Conservation (phyloP, 1,140 invertebrate genomes). For the Drosophila lini region DNA sequence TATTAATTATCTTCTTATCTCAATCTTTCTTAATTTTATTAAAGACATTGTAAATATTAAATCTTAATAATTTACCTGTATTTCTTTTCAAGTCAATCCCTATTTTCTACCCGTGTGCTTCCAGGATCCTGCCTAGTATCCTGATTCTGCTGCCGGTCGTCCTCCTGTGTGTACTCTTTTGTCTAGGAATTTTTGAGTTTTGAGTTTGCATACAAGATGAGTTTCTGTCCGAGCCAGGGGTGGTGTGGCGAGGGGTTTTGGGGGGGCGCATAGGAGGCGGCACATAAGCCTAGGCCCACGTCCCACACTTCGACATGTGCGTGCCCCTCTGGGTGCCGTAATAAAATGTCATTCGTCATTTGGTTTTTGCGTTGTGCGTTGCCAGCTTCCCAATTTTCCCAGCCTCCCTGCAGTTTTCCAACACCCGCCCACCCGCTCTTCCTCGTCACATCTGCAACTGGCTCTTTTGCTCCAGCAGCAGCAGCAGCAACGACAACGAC, state of each 20-base stretch:
- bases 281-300: conserved; percentile 26
- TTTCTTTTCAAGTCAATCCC: neutral
- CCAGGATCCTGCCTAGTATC: conserved; percentile 35
- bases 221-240: conserved; percentile 56
- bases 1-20: neutral
- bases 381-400: conserved; percentile 50
- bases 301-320: conserved; percentile 48
- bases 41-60: neutral
- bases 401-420: conserved; percentile 19
- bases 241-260: neutral
- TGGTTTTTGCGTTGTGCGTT: conserved; percentile 81
- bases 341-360: conserved; percentile 83
- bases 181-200: conserved; percentile 82
- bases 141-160: conserved; percentile 54
- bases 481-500: conserved; percentile 64
- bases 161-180: conserved; percentile 70
- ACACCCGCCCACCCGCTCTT: neutral
- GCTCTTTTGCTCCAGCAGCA: conserved; percentile 49
- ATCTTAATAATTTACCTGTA: no score
- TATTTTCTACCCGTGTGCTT: conserved; percentile 10
- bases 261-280: neutral
- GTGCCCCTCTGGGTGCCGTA: conserved; percentile 76
- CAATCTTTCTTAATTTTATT: neutral
- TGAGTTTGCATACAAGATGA: conserved; percentile 83
- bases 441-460: conserved; percentile 15